Percentiles rank a stretch among this genome's conserved stretches.
These are phyloP conservation scores for Troides aeacus DNA, from an alignment of 2,888 invertebrate species.

Conservation along the genomic window DNA sequence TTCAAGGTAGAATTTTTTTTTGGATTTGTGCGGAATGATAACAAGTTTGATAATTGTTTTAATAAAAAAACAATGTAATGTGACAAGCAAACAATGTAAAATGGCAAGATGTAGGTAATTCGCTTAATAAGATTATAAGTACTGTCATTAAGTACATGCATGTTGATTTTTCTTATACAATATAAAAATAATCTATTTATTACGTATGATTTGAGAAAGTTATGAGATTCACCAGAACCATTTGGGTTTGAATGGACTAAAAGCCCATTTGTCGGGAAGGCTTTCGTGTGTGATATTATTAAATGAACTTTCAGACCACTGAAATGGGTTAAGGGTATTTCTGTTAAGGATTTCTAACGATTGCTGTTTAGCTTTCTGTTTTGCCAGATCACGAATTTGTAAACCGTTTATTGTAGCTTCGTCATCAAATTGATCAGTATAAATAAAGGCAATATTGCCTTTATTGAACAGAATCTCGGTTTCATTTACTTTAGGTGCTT, in stretches of 20 bases:
- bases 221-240: conserved; percentile 80
- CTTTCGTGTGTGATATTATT: conserved; percentile 82
- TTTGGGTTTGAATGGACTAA: conserved; percentile 79
- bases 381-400: conserved; percentile 63
- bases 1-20: too few species aligned
- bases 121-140: background rate
- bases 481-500: conserved; percentile 42
- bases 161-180: background rate
- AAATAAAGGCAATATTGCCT: conserved; percentile 65
- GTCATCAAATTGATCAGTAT: conserved; percentile 68
- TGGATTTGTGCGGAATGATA: too few species aligned
- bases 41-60: too few species aligned
- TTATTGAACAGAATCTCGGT: conserved; percentile 55
- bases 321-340: conserved; percentile 80
- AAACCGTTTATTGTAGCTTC: conserved; percentile 59
- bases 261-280: conserved; percentile 87
- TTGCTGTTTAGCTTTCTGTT: conserved; percentile 61
- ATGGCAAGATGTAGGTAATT: too few species aligned
- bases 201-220: conserved; percentile 24
- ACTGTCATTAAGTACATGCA: conserved; percentile 15
- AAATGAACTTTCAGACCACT: conserved; percentile 86
- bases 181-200: conserved; percentile 16
- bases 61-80: too few species aligned
- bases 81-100: too few species aligned
- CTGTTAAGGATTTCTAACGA: conserved; percentile 57